Evolutionary conservation across 2,888 invertebrate genomes (phyloP).

Genomic region (Callyntrura guangdongensis): DNA sequence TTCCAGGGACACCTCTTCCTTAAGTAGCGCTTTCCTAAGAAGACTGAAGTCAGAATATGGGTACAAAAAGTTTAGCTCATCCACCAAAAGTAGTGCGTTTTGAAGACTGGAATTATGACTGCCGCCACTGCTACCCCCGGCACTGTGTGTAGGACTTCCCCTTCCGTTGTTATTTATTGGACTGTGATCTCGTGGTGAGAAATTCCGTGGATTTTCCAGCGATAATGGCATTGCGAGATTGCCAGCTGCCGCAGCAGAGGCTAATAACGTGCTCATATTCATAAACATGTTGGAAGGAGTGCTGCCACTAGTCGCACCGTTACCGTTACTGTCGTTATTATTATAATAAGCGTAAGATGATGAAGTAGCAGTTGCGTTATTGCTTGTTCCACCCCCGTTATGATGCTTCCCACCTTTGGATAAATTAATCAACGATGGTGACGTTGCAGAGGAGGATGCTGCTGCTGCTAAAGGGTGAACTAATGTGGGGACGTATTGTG

Average conservation of each 20-base stretch:
- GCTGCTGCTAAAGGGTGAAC: conserved; percentile 25
- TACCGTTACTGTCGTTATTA: conserved; percentile 53
- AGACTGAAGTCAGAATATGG: conserved; percentile 83
- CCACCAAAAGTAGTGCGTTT: conserved; percentile 80
- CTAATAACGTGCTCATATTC: conserved; percentile 65
- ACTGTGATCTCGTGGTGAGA: conserved; percentile 68
- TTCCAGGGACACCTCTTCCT: conserved; percentile 83
- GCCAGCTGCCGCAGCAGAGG: conserved; percentile 64
- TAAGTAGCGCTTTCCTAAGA: conserved; percentile 81
- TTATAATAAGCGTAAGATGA: conserved; percentile 53
- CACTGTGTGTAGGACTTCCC: conserved; percentile 63
- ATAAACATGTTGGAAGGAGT: conserved; percentile 66
- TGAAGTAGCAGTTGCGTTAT: conserved; percentile 54
- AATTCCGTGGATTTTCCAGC: conserved; percentile 68
- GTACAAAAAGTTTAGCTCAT: conserved; percentile 83
- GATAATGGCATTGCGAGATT: conserved; percentile 67
- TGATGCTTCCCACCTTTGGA: conserved; percentile 18
- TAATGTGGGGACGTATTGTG: conserved; percentile 37
- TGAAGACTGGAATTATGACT: conserved; percentile 60
- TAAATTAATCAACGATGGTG: conserved; percentile 13
- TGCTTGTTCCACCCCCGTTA: conserved; percentile 33
- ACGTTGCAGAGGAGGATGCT: not conserved
- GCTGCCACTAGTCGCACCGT: conserved; percentile 39
- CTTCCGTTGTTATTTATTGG: conserved; percentile 61
- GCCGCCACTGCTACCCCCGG: conserved; percentile 66